Evolutionary conservation across 2,888 invertebrate genomes (phyloP).

Genomic region (Chrysomela aeneicollis): DNA sequence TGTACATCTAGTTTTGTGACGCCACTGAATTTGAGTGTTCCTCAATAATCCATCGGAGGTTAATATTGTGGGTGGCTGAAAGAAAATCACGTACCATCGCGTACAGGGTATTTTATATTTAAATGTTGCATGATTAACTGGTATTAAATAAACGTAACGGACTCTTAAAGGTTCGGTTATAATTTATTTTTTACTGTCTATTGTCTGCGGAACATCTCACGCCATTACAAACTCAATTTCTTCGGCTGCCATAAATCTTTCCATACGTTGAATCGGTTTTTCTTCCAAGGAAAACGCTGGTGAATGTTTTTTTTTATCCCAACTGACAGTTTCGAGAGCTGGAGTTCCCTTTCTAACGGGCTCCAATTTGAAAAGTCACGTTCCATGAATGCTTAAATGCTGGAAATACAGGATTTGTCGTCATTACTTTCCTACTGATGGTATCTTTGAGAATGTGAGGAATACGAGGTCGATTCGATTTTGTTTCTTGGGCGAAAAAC

Average conservation of each 20-base stretch:
- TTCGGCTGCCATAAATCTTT: constrained; percentile 55
- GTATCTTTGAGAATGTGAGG: too few species aligned
- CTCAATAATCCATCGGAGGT: constrained; percentile 41
- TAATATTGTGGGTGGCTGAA: constrained; percentile 49
- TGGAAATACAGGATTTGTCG: too few species aligned
- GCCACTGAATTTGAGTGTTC: constrained; percentile 33
- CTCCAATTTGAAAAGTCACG: not conserved
- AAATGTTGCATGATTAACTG: constrained; percentile 63
- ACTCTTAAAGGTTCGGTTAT: constrained; percentile 61
- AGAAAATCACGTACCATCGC: constrained; percentile 58
- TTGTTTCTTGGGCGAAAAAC: too few species aligned
- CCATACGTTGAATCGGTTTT: constrained; percentile 38
- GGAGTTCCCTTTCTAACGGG: not conserved
- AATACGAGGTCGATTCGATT: too few species aligned
- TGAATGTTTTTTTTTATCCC: not conserved
- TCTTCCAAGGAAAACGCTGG: constrained; percentile 36
- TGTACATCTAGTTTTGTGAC: constrained; percentile 9
- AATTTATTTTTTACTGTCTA: constrained; percentile 62
- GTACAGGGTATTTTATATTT: constrained; percentile 63
- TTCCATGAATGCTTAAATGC: too few species aligned
- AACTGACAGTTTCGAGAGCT: not conserved
- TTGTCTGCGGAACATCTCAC: constrained; percentile 60
- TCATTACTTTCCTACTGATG: too few species aligned
- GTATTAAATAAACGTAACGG: constrained; percentile 63
- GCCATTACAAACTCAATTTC: constrained; percentile 58